Evolutionary conservation across 2,888 invertebrate species (phyloP), one percentile per base, ranked within the genome.

Genomic region (Eugnorisma glareosa): DNA sequence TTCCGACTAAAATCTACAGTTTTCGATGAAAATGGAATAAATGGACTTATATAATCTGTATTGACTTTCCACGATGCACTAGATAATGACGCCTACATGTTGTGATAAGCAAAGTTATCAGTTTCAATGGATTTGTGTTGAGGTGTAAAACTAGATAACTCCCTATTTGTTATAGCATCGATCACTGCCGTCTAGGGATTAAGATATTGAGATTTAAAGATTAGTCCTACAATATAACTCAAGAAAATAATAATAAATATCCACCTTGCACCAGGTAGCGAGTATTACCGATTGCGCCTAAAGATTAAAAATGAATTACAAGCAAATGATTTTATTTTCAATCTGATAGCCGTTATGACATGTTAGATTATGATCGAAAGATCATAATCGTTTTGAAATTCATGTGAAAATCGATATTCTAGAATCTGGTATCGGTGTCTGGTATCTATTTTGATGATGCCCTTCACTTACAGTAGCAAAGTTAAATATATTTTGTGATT

Each of bases 121-220:
- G 83, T 87, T 81, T 82, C 79, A 88, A 89, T 89, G 91, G 90
- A 89, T 90, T 90, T 90, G 86, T 87, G 88, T 90, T 85, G 77
- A 88, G 86, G 85, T 76, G 90, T 68, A 77, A 75, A 86, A 66
- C 79, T 84, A 86, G 86, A 90, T 89, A 89, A 85, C 68, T 83
- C 74, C n/a, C 82, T 71, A 75, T 89, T 88, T 90, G 89, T 84
- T 86, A 88, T 84, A 78, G 86, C 93, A 94, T 94, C 94, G 93
- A 94, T 94, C 94, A 94, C 88, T 88, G 92, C 90, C 90, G 90
- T 86, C 89, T 87, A 78, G 51, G 93, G 94, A 93, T 94, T 94
- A 90, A 89, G 93, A 92, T 94, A 93, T 89, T 88, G 89, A 90
- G 90, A 92, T 92, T 92, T 90, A 89, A 81, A 91, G 92, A 93